Percentiles rank a stretch among this genome's conserved stretches.
Evolutionary conservation across 2,888 invertebrate genomes (phyloP).

Genomic region (Schrankia costaestrigalis): DNA sequence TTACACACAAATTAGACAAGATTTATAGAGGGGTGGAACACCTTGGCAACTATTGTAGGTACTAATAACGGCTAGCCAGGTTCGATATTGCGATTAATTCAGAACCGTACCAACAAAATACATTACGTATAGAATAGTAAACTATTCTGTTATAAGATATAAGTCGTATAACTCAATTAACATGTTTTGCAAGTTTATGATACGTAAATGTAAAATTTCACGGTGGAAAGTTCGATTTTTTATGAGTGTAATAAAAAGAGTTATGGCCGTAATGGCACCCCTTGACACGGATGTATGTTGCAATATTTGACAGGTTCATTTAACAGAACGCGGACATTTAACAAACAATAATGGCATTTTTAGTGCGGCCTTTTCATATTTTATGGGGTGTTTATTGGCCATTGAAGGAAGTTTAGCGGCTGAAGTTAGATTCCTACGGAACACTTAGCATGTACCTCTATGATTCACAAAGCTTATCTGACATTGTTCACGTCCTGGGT

Average conservation of each 20-base stretch:
- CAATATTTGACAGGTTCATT: constrained; percentile 71
- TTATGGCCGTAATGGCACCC: constrained; percentile 30
- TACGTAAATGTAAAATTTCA: constrained; percentile 27
- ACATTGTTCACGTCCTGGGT: constrained; percentile 55
- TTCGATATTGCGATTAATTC: constrained; percentile 75
- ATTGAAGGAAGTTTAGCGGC: constrained; percentile 59
- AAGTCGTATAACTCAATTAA: constrained; percentile 49
- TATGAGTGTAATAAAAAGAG: constrained; percentile 29
- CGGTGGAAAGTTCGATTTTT: constrained; percentile 29
- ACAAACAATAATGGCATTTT: constrained; percentile 72
- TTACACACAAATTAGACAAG: constrained; percentile 81
- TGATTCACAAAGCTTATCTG: constrained; percentile 58
- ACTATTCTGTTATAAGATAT: constrained; percentile 32
- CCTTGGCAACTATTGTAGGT: constrained; percentile 78
- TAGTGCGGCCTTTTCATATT: constrained; percentile 72
- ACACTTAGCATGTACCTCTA: constrained; percentile 71
- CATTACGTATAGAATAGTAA: constrained; percentile 31
- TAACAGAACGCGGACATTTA: constrained; percentile 73
- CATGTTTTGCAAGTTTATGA: constrained; percentile 42
- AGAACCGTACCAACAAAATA: constrained; percentile 52
- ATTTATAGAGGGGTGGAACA: constrained; percentile 80
- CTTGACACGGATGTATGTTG: constrained; percentile 43
- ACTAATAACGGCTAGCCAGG: constrained; percentile 77
- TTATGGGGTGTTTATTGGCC: constrained; percentile 78
- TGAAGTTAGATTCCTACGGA: constrained; percentile 50